phyloP scores from a whole-genome alignment of 2,888 invertebrate genomes.

The Caradrina clavipalpis region DNA sequence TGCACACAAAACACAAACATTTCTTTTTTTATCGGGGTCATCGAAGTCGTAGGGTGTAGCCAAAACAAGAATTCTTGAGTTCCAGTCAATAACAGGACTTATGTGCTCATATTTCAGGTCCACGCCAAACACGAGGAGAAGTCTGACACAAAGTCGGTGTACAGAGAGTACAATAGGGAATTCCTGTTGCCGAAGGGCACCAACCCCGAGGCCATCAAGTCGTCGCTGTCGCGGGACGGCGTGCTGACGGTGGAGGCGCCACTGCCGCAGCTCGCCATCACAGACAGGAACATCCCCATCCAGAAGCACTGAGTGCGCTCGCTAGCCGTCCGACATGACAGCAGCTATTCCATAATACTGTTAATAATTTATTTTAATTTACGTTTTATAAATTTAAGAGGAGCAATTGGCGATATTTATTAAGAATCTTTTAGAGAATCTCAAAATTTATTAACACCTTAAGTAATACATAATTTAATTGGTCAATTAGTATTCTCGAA shows the following conservation, averaged over 20 bases:
- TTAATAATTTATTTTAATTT: conserved; percentile 90
- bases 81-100: conserved; percentile 34
- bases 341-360: conserved; percentile 89
- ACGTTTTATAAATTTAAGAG: conserved; percentile 85
- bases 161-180: conserved; percentile 99
- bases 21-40: conserved; percentile 74
- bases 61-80: conserved; percentile 53
- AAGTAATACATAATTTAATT: conserved; percentile 64
- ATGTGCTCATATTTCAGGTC: conserved; percentile 92
- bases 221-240: conserved; percentile 98
- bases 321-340: conserved; percentile 74
- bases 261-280: conserved; percentile 95
- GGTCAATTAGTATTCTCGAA: conserved; percentile 77
- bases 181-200: conserved; percentile 99
- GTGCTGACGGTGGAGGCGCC: conserved; percentile 99
- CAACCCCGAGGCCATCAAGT: conserved; percentile 98
- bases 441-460: conserved; percentile 83
- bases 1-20: conserved; percentile 61
- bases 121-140: conserved; percentile 99
- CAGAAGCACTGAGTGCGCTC: conserved; percentile 89
- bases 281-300: conserved; percentile 96
- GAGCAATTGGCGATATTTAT: conserved; percentile 85
- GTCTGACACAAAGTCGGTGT: conserved; percentile 98
- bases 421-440: conserved; percentile 88
- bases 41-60: conserved; percentile 66